Evolutionary conservation across 2,888 invertebrate genomes (phyloP).

Genomic region (Rhamnusium bicolor): DNA sequence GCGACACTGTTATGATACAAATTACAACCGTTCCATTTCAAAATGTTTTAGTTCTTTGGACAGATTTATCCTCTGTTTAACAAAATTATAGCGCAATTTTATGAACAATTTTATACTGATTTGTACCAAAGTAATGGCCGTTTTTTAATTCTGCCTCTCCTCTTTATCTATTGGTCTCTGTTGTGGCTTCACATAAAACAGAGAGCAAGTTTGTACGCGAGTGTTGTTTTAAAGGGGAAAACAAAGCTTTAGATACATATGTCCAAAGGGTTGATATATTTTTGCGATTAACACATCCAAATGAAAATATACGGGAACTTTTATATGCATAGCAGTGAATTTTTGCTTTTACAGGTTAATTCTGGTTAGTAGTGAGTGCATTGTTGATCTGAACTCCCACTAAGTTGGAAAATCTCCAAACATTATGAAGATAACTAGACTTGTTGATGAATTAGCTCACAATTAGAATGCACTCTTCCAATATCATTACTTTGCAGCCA

Average conservation of each 20-base stretch:
- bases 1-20: slow-evolving; percentile 53
- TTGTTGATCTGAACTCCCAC: not conserved
- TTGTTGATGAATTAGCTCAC: slow-evolving; percentile 3
- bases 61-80: not conserved
- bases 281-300: slow-evolving; percentile 10
- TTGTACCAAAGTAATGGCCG: not conserved
- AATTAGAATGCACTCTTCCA: not conserved
- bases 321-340: slow-evolving; percentile 16
- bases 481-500: not conserved
- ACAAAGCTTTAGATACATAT: slow-evolving; percentile 27
- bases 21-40: slow-evolving; percentile 34
- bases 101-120: not conserved
- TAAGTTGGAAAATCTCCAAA: slow-evolving; percentile 1
- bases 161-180: not conserved
- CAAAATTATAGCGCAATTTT: not conserved
- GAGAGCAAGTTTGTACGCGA: not conserved
- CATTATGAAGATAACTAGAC: not conserved
- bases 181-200: slow-evolving; percentile 8
- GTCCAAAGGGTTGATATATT: slow-evolving; percentile 26
- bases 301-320: slow-evolving; percentile 28
- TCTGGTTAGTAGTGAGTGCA: not conserved
- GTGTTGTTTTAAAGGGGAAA: slow-evolving; percentile 20
- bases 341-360: slow-evolving; percentile 2
- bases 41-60: not conserved
- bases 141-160: too few relatives aligned